A percentile compares a stretch with the other conserved stretches of the same genome.
phyloP scores from a whole-genome alignment of 2,888 invertebrate genomes.

The Cephalotes varians region DNA sequence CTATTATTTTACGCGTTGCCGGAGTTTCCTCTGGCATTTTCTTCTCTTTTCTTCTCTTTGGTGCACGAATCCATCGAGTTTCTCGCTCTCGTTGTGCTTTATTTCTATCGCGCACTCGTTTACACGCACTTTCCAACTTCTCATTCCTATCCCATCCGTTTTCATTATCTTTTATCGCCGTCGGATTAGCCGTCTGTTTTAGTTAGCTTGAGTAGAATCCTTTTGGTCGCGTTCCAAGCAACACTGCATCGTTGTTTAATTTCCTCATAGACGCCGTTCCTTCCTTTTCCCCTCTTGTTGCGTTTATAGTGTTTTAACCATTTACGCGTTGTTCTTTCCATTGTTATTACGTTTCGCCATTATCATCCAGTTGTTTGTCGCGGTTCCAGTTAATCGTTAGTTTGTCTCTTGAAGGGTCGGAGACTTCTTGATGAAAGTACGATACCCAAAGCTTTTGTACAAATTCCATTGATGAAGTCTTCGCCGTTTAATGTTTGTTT shows the following conservation, averaged over 20 bases:
- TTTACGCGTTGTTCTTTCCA: neutral
- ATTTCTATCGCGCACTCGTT: conserved; percentile 16
- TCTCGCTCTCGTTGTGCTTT: neutral
- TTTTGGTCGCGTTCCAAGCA: conserved; percentile 22
- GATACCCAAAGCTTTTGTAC: too few species aligned
- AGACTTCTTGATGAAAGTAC: neutral
- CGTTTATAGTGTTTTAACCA: neutral
- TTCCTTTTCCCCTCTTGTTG: neutral
- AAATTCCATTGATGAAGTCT: conserved; percentile 17
- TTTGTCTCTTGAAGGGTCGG: neutral
- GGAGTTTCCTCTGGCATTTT: conserved; percentile 19
- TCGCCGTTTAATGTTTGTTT: neutral
- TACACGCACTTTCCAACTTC: conserved; percentile 29
- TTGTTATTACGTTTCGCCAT: neutral
- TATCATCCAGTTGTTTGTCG: conserved; percentile 13
- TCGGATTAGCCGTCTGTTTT: conserved; percentile 39
- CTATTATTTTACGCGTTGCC: conserved; percentile 55
- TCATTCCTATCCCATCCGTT: conserved; percentile 8
- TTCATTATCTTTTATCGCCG: conserved; percentile 35
- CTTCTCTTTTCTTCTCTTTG: neutral
- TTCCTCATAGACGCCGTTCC: conserved; percentile 15
- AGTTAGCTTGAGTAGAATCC: conserved; percentile 14
- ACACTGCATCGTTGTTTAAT: conserved; percentile 14
- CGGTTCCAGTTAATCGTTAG: neutral
- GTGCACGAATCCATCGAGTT: neutral